These are phyloP conservation scores for Prorops nasuta DNA, from an alignment of 1,140 invertebrate genomes.

Conservation along the genomic window DNA sequence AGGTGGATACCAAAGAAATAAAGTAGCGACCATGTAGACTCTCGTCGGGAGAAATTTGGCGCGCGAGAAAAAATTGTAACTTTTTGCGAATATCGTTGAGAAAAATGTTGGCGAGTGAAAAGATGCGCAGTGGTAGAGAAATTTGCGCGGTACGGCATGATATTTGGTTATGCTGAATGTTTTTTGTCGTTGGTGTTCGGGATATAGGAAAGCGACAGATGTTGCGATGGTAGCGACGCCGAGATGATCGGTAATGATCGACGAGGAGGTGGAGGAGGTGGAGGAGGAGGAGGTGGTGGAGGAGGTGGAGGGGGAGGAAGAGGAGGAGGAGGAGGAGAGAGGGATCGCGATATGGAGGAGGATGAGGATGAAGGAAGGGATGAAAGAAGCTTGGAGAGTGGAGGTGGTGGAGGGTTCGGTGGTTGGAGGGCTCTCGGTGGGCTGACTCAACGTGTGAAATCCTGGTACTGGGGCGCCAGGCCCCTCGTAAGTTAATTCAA, in stretches of 20 bases:
- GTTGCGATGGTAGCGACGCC: constrained; percentile 56
- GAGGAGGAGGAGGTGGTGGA: constrained; percentile 69
- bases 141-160: too few species aligned
- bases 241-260: constrained; percentile 56
- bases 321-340: constrained; percentile 76
- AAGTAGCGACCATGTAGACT: too few species aligned
- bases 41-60: too few species aligned
- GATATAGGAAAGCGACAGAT: constrained; percentile 51
- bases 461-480: constrained; percentile 88
- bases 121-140: too few species aligned
- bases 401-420: constrained; percentile 85
- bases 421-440: constrained; percentile 82
- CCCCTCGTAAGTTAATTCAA: constrained; percentile 85
- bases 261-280: constrained; percentile 23
- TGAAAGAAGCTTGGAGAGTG: constrained; percentile 54
- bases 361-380: constrained; percentile 55
- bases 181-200: constrained; percentile 33
- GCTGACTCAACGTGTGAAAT: constrained; percentile 90
- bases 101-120: constrained; percentile 13
- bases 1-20: too few species aligned
- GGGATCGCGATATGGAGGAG: constrained; percentile 53
- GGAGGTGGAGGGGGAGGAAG: constrained; percentile 57
- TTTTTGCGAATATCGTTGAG: too few species aligned
- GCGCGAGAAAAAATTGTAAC: too few species aligned
- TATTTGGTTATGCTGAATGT: too few species aligned